phyloP scores from a whole-genome alignment of 2,797 vertebrate genomes.

The Melanogrammus aeglefinus region DNA sequence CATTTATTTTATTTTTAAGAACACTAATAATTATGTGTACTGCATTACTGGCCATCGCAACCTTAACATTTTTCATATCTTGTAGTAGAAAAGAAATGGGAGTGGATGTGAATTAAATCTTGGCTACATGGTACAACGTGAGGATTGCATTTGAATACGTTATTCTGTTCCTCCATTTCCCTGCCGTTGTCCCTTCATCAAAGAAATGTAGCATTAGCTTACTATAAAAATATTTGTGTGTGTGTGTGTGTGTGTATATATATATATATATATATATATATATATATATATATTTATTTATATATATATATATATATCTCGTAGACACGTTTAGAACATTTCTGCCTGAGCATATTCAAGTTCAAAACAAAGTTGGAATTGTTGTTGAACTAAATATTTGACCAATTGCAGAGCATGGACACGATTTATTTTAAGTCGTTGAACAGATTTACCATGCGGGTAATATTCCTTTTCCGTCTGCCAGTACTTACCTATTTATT shows the following conservation, averaged over 20 bases:
- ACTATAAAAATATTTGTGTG: not conserved
- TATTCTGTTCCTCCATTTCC: not conserved
- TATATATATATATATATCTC: not conserved
- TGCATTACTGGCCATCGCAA: not conserved
- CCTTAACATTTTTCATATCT: not conserved
- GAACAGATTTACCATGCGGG: not conserved
- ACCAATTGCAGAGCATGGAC: not conserved
- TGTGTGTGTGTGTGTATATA: not conserved
- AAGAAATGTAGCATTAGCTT: not conserved
- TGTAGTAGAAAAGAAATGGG: not conserved
- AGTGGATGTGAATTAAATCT: not conserved
- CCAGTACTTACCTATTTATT: slow-evolving; percentile 22
- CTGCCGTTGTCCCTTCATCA: not conserved
- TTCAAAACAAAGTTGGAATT: not conserved
- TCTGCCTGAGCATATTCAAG: not conserved
- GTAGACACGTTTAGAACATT: not conserved
- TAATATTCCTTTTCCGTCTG: not conserved
- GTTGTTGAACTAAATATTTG: not conserved
- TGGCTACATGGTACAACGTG: not conserved
- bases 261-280: not conserved
- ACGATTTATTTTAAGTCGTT: not conserved
- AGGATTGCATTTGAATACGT: no score
- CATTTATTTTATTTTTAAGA: not conserved
- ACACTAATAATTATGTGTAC: not conserved
- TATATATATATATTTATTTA: not conserved